Evolutionary conservation across 2,888 invertebrate genomes (phyloP).

Genomic region (Taenaris catops): DNA sequence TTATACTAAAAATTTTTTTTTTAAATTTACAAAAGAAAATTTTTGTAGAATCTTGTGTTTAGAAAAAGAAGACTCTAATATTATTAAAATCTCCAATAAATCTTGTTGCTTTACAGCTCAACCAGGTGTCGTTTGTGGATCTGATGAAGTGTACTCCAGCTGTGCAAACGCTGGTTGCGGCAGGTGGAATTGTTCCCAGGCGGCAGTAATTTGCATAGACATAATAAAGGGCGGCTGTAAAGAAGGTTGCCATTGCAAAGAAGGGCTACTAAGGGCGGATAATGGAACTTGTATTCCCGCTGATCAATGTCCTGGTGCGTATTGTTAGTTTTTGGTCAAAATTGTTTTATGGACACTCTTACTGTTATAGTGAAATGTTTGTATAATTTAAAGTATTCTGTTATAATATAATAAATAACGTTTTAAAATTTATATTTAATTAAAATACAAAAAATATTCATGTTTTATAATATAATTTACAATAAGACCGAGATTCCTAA

Average conservation of each 20-base stretch:
- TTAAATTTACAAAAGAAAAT: too few species aligned
- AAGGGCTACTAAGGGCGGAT: slow-evolving; percentile 22
- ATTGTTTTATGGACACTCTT: not conserved
- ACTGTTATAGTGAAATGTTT: not conserved
- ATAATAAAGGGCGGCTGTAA: slow-evolving; percentile 12
- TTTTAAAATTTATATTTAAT: too few species aligned
- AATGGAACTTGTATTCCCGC: slow-evolving; percentile 26
- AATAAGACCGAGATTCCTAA: too few species aligned
- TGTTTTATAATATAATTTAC: too few species aligned
- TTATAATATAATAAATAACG: too few species aligned
- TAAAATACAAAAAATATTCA: too few species aligned
- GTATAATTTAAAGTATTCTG: too few species aligned
- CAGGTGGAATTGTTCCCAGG: slow-evolving; percentile 32
- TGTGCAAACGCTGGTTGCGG: slow-evolving; percentile 29
- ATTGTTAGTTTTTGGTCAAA: not conserved
- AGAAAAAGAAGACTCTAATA: too few species aligned
- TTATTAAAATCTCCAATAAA: too few species aligned
- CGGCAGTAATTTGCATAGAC: slow-evolving; percentile 25
- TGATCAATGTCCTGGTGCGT: slow-evolving; percentile 31
- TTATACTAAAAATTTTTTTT: too few species aligned
- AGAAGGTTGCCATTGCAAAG: slow-evolving; percentile 27
- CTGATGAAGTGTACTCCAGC: slow-evolving; percentile 26
- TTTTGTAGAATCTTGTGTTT: too few species aligned
- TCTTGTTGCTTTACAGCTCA: not conserved
- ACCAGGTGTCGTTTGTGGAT: slow-evolving; percentile 20